Evolutionary conservation across 2,888 invertebrate species (phyloP).

Genomic region (Idaea dimidiata): DNA sequence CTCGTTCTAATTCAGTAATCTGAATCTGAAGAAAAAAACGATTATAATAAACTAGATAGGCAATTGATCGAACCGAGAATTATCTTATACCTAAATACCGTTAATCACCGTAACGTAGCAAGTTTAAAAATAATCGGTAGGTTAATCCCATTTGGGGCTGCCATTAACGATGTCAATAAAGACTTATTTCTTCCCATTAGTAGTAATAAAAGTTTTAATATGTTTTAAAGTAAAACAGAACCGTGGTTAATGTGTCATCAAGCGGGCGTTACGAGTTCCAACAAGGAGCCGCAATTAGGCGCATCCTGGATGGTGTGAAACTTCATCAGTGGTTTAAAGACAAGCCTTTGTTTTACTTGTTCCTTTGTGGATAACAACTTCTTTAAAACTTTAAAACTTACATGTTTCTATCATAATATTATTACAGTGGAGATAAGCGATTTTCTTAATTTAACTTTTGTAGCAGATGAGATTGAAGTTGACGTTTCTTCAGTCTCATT

Average conservation of each 20-base stretch:
- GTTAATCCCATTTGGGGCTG: neutral
- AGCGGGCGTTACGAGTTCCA: conserved; percentile 50
- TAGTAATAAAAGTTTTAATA: conserved; percentile 40
- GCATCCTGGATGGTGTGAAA: conserved; percentile 39
- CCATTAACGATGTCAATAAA: conserved; percentile 24
- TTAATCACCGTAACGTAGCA: no score
- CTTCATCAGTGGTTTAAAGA: conserved; percentile 8
- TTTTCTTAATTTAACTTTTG: neutral
- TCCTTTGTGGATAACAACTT: conserved; percentile 15
- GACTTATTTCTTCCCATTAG: conserved; percentile 36
- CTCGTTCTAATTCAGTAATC: no score
- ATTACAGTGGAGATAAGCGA: neutral
- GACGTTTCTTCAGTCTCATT: no score
- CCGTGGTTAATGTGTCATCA: conserved; percentile 51
- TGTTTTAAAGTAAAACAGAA: conserved; percentile 52
- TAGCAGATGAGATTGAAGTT: no score
- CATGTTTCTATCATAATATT: neutral
- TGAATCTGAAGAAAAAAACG: no score
- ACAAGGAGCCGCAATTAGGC: conserved; percentile 54
- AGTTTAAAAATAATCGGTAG: neutral
- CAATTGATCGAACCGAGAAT: no score
- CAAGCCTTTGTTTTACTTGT: conserved; percentile 10
- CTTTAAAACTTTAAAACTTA: neutral
- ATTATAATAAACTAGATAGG: no score
- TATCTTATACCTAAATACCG: no score